Base-by-base conservation (phyloP, 2,888 invertebrate genomes). In the Pollenia griseotomentosa region DNA sequence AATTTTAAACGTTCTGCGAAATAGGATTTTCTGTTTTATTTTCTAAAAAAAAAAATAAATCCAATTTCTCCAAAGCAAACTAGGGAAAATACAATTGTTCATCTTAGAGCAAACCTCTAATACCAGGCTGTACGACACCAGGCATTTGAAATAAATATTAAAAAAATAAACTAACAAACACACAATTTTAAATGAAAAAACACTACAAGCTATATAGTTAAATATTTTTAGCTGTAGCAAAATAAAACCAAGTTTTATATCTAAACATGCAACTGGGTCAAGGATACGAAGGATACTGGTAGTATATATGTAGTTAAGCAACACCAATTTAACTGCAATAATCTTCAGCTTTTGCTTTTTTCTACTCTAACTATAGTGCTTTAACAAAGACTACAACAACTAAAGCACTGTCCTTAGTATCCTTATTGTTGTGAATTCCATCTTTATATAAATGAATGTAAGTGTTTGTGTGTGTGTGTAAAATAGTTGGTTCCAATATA, bases 251-350 rank as follows among this genome's bases (percentile, higher is more conserved):
- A 73, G 78, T 84, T 78, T 84, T 83, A 73, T 70, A 83, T 71
- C 77, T 81, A 78, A 84, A 74, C 61, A 81, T 61, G 51, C 23
- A 87, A 87, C 61, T 87, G 84, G 87, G 87, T 87, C 87, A 87
- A 87, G 84, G 87, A 78, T 87, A 82, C 44, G 7, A 74, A 78
- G 51, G 73, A 78, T 85, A 81, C 19, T 4, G 55, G 46, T 59
- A 19, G 75, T 33, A 33, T 70, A 16, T 70, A 79, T 33, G 33
- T 61, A 75, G 68, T 61, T 68, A 74, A 73, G 59, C 83, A 84
- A 78, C 81, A 87, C 33, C 87, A 87, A 75, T 84, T 87, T 74
- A 84, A 84, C 84, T 75, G 70, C 80, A 75, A 85, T 80, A 74
- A 85, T 85, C 73, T 73, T 68, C 61, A 75, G 9, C 63, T 63